A percentile compares a stretch with the other conserved stretches of the same genome.
These are phyloP conservation scores for Phasianus colchicus DNA, from an alignment of 2,113 vertebrate species.

Conservation along the genomic window DNA sequence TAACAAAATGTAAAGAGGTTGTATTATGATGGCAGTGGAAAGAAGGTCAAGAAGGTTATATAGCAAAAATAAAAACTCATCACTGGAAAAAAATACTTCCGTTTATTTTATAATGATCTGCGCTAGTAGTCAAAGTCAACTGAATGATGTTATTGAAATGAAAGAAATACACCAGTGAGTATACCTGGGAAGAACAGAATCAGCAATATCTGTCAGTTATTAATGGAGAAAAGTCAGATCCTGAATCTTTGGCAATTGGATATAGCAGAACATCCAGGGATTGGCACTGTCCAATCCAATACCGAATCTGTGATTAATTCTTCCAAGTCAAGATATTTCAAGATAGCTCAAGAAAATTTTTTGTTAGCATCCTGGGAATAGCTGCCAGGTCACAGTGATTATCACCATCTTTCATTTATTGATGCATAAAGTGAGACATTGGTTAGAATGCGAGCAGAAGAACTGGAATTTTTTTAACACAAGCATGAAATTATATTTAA, in stretches of 20 bases:
- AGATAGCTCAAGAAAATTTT: background rate
- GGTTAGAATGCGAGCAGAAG: background rate
- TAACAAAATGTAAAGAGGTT: background rate
- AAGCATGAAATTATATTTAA: background rate
- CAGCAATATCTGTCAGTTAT: background rate
- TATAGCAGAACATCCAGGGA: background rate
- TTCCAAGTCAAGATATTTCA: background rate
- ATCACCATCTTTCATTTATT: background rate
- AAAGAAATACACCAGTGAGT: background rate
- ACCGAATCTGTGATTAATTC: background rate
- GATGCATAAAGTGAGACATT: background rate
- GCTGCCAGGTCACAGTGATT: background rate
- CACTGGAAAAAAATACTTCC: background rate
- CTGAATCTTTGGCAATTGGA: background rate
- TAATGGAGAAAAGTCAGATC: background rate
- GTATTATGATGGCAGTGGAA: background rate
- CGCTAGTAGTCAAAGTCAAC: background rate
- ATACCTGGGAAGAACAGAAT: background rate
- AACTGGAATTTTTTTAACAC: fast-evolving
- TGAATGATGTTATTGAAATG: background rate
- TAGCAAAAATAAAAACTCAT: background rate
- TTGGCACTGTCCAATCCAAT: background rate
- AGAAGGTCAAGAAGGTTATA: background rate
- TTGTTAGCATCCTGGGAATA: background rate
- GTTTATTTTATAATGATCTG: background rate